phyloP scores from a whole-genome alignment of 1,140 invertebrate genomes.

The Ericerus pela region DNA sequence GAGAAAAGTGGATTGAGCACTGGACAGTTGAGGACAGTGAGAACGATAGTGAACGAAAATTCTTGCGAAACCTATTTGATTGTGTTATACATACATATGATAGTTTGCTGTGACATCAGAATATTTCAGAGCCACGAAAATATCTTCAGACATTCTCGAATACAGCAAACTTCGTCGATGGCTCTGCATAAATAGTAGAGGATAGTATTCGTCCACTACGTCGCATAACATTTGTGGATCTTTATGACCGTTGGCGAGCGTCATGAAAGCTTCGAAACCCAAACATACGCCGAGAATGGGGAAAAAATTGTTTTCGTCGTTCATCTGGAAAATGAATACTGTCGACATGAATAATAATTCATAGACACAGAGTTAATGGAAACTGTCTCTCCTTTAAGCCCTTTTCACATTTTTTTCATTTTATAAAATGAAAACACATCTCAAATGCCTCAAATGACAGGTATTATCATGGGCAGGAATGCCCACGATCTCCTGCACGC shows the following conservation, averaged over 20 bases:
- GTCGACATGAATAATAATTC: no score
- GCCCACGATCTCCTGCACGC: no score
- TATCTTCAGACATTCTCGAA: not conserved
- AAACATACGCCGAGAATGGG: conserved; percentile 78
- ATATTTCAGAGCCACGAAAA: conserved; percentile 11
- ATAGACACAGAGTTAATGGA: no score
- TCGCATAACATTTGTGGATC: conserved; percentile 14
- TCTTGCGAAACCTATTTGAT: no score
- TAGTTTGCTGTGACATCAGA: conserved; percentile 15
- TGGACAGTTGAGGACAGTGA: no score
- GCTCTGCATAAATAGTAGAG: conserved; percentile 16
- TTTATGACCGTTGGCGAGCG: conserved; percentile 14
- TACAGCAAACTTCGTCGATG: conserved; percentile 13
- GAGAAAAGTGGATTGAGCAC: no score
- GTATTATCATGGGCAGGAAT: no score
- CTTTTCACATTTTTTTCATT: no score
- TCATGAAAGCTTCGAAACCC: conserved; percentile 61
- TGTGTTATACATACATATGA: conserved; percentile 19
- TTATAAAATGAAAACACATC: no score
- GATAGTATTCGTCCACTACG: conserved; percentile 10
- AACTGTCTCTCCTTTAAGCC: no score
- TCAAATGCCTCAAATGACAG: no score
- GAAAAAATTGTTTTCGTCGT: conserved; percentile 55
- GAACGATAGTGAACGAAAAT: no score
- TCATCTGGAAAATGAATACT: conserved; percentile 31